Base-by-base conservation (phyloP, 2,888 invertebrate species). In the Adela reaumurella region DNA sequence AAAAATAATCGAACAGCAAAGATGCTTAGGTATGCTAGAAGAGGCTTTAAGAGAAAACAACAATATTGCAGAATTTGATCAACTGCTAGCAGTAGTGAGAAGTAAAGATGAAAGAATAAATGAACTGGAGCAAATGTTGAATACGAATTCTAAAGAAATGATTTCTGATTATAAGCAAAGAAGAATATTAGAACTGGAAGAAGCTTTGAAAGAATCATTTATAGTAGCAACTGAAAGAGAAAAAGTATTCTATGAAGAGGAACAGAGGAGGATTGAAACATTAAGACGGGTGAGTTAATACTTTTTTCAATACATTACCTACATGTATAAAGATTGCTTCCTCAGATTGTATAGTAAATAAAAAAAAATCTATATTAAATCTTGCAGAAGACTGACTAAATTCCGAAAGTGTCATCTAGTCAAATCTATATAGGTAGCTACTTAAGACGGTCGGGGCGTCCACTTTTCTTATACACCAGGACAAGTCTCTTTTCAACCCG, bases 151-250 rank as follows among this genome's bases (percentile, higher is more conserved):
- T 18, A 66, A 71, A 14, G 49, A 57, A 1, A 56, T 62, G 29
- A 61, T 68, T 24, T 60, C 62, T 17, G 83, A 68, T 50, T 62
- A 65, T 45, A 77, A 78, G 58, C 74, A 79, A 29, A 80, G 79
- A 52, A 79, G 88, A 53, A 87, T 90, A 59, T 81, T 89, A 57
- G 89, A 90, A 62, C 67, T 92, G 51, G 88, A 92, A 64, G 89
- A 90, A 57, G 94, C 94, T 17, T 74, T 95, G 52, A 83, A 90
- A 52, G 91, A 92, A 66, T 93, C 90, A 53, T 87, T 89, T 49
- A 65, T 83, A 61, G 84, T 89, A 59, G 84, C 87, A n/a, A 82
- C 85, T 2, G 86, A 88, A 55, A 78, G 86, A 53, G 87, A 88
- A 58, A 80, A 80, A 56, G 83, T 86, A 54, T 80, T 86, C 54